Evolutionary conservation across 2,113 vertebrate species (phyloP).

Genomic region (Passerina amoena): DNA sequence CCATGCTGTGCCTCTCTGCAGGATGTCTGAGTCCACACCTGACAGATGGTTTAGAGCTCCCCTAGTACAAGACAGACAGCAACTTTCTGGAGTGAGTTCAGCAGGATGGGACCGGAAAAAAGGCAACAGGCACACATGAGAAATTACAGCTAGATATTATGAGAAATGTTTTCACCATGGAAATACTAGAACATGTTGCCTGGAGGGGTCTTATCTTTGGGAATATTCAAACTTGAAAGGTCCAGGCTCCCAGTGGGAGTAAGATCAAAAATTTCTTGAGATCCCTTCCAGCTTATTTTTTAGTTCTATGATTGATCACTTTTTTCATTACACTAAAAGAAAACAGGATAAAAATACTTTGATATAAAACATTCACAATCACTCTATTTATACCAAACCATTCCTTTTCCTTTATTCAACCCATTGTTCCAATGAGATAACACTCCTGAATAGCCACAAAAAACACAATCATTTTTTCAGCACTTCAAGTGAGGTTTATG

Average conservation of each 20-base stretch:
- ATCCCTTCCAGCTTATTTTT: not conserved
- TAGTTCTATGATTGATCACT: fast-evolving
- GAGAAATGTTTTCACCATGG: not conserved
- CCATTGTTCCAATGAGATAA: not conserved
- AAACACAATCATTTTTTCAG: not conserved
- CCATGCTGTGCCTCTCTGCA: not conserved
- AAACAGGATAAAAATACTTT: not conserved
- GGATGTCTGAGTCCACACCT: not conserved
- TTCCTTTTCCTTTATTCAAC: not conserved
- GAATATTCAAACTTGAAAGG: not conserved
- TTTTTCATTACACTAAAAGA: not conserved
- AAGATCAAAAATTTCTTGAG: not conserved
- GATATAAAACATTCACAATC: not conserved
- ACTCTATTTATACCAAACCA: not conserved
- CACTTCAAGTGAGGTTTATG: not conserved
- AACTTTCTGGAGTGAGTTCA: not conserved
- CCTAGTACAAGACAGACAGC: not conserved
- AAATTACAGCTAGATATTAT: not conserved
- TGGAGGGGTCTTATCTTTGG: not conserved
- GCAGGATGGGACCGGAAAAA: not conserved
- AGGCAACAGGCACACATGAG: not conserved
- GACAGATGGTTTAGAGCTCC: not conserved
- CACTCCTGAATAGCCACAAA: not conserved
- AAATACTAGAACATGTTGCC: not conserved
- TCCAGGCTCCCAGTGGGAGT: not conserved